phyloP scores from a whole-genome alignment of 2,797 vertebrate genomes.

The Salarias fasciatus region DNA sequence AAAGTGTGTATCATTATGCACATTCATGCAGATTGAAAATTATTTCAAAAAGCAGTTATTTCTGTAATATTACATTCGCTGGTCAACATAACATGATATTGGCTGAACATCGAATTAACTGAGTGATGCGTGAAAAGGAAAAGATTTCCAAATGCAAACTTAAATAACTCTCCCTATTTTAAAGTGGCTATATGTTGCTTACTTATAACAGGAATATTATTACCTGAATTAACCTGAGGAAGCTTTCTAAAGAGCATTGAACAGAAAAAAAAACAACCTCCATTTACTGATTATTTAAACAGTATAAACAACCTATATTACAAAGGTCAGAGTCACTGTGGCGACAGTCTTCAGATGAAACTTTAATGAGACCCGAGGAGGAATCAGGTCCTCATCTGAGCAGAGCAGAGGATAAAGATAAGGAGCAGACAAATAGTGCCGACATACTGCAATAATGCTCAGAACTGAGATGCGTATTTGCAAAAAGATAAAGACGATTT shows the following conservation, averaged over 20 bases:
- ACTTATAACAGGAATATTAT: not conserved
- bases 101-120: too few relatives aligned
- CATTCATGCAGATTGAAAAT: not conserved
- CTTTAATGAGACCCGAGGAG: slow-evolving; percentile 33
- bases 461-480: slow-evolving; percentile 24
- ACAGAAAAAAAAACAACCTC: slow-evolving; percentile 7
- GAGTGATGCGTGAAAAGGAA: too few relatives aligned
- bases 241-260: not conserved
- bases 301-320: slow-evolving; percentile 16
- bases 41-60: not conserved
- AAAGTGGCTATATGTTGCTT: too few relatives aligned
- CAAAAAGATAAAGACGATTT: slow-evolving; percentile 24
- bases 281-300: slow-evolving; percentile 13
- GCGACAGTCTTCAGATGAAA: slow-evolving; percentile 11
- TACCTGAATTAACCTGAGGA: not conserved
- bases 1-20: not conserved
- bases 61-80: too few relatives aligned
- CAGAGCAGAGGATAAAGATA: slow-evolving; percentile 28
- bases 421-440: slow-evolving; percentile 30
- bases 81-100: too few relatives aligned
- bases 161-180: not conserved
- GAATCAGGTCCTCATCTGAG: slow-evolving; percentile 18
- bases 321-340: slow-evolving; percentile 29
- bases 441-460: slow-evolving; percentile 22
- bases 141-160: not conserved